Evolutionary conservation across 2,113 vertebrate species (phyloP).

Genomic region (Elachura formosa): DNA sequence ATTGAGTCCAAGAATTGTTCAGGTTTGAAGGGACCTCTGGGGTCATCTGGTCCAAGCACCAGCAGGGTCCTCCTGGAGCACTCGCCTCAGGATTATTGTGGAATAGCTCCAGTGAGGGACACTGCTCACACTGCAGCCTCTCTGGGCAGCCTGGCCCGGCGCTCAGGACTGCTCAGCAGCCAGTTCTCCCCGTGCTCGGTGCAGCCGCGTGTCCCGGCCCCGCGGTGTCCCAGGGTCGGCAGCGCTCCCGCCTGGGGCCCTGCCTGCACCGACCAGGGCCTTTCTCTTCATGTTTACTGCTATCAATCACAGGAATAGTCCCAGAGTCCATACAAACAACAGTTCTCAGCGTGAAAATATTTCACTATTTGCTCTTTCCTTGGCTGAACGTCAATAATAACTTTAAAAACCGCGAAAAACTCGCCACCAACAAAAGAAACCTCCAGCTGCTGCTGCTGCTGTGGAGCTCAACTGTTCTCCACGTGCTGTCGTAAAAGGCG

Average conservation of each 20-base stretch:
- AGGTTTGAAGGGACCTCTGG: neutral
- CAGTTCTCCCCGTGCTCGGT: too few relatives aligned
- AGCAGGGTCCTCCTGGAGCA: neutral
- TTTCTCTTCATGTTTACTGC: neutral
- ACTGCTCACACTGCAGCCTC: accelerated
- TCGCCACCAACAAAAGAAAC: neutral
- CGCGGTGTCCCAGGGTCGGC: too few relatives aligned
- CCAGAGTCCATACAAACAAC: neutral
- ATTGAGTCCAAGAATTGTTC: neutral
- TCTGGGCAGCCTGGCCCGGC: neutral
- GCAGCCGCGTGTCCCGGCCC: too few relatives aligned
- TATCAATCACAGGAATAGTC: neutral
- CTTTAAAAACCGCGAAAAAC: too few relatives aligned
- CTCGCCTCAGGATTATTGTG: neutral
- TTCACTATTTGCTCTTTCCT: neutral
- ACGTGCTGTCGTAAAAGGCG: too few relatives aligned
- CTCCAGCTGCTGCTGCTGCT: too few relatives aligned
- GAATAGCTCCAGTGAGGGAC: neutral
- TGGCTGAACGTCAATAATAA: neutral
- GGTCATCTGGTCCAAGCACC: neutral
- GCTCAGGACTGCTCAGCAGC: too few relatives aligned
- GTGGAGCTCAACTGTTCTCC: neutral
- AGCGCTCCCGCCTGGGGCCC: too few relatives aligned
- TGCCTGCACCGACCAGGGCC: neutral
- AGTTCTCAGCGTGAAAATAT: neutral